phyloP scores from a whole-genome alignment of 1,140 invertebrate genomes.

The Vollenhovia emeryi region DNA sequence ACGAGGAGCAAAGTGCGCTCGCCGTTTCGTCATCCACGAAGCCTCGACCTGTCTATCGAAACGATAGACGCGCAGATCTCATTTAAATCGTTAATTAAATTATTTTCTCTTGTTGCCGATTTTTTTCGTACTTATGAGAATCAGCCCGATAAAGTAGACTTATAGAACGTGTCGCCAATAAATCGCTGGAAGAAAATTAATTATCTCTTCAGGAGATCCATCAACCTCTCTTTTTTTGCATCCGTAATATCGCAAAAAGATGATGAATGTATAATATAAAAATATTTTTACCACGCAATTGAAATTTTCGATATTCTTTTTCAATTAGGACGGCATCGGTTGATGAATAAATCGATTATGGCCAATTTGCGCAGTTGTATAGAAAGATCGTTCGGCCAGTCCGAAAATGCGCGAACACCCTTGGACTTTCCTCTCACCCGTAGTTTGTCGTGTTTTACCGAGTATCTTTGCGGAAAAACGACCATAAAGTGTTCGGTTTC shows the following conservation, averaged over 20 bases:
- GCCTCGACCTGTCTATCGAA: constrained; percentile 4
- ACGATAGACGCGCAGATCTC: not conserved
- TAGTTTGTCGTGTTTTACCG: not conserved
- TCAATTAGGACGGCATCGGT: not conserved
- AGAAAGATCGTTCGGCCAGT: not conserved
- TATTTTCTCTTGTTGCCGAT: not conserved
- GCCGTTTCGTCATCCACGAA: constrained; percentile 37
- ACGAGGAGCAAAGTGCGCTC: constrained; percentile 25
- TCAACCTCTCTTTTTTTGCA: not conserved
- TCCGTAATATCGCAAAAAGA: not conserved
- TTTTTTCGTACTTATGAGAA: not conserved
- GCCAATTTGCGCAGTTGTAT: not conserved
- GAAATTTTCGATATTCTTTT: not conserved
- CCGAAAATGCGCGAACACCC: not conserved
- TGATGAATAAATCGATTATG: no score
- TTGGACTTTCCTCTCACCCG: not conserved
- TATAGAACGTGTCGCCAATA: not conserved
- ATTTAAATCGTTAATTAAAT: not conserved
- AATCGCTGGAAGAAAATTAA: not conserved
- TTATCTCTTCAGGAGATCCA: not conserved
- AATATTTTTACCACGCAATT: not conserved
- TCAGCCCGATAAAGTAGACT: not conserved
- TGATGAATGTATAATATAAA: not conserved
- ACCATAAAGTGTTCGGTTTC: not conserved
- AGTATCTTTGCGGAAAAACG: not conserved